These are phyloP conservation scores for Elephas maximus DNA, from an alignment of 2,113 vertebrate species.

Conservation along the genomic window DNA sequence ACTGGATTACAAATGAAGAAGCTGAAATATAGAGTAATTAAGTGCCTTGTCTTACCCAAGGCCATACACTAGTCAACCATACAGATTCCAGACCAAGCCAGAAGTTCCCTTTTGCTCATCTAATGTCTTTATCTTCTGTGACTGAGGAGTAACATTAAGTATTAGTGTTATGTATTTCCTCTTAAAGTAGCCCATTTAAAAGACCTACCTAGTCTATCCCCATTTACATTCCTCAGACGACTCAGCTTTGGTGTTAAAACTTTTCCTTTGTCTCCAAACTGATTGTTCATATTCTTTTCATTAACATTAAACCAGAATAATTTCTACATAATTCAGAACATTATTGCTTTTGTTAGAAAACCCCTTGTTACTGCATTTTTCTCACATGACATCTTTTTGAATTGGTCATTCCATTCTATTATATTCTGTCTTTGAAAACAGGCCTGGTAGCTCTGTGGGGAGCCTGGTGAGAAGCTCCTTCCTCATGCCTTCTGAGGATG, in stretches of 20 bases:
- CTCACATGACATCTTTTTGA: constrained; percentile 61
- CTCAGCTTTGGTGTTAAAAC: constrained; percentile 58
- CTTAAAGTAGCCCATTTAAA: not conserved
- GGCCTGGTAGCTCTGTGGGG: not conserved
- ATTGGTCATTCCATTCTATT: constrained; percentile 61
- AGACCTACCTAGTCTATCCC: not conserved
- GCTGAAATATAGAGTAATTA: constrained; percentile 8
- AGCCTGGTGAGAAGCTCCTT: constrained; percentile 14
- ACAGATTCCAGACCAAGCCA: not conserved
- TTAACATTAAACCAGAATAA: constrained; percentile 70
- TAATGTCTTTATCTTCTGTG: not conserved
- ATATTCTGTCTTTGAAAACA: not conserved
- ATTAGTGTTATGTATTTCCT: not conserved
- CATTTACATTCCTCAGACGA: constrained; percentile 57
- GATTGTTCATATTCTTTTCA: constrained; percentile 52
- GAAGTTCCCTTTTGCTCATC: not conserved
- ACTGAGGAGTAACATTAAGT: constrained; percentile 21
- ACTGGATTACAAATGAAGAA: constrained; percentile 25
- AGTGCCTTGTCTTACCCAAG: not conserved
- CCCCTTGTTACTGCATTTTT: constrained; percentile 57
- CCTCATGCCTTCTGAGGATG: not conserved
- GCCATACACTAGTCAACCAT: not conserved
- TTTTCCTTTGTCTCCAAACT: constrained; percentile 39
- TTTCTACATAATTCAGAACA: constrained; percentile 67
- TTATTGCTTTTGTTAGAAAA: constrained; percentile 70